A percentile compares a stretch with the other conserved stretches of the same genome.
These are phyloP conservation scores for Siniperca knerii DNA, from an alignment of 2,113 vertebrate species.

Conservation along the genomic window DNA sequence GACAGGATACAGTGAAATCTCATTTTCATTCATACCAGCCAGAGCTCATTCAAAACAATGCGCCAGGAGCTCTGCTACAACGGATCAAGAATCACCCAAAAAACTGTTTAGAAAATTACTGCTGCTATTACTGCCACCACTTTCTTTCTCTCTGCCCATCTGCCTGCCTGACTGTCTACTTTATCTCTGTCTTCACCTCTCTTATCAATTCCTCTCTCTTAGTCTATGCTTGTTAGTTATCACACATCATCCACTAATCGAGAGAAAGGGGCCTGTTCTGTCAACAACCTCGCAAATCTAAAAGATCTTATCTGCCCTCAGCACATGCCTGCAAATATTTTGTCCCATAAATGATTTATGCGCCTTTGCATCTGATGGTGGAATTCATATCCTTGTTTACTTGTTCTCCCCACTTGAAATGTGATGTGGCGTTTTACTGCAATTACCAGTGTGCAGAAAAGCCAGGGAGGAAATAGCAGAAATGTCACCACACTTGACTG, in stretches of 20 bases:
- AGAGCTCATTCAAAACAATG: constrained; percentile 65
- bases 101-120: constrained; percentile 37
- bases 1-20: constrained; percentile 71
- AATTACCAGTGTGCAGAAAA: constrained; percentile 65
- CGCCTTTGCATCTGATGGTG: constrained; percentile 52
- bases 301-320: constrained; percentile 62
- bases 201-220: constrained; percentile 47
- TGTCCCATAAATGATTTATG: constrained; percentile 70
- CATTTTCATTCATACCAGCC: constrained; percentile 66
- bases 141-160: constrained; percentile 42
- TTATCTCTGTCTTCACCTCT: constrained; percentile 40
- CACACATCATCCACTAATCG: constrained; percentile 54
- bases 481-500: constrained; percentile 71
- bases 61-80: constrained; percentile 33
- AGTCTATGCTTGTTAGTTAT: constrained; percentile 41
- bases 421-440: constrained; percentile 47
- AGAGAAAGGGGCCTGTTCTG: constrained; percentile 50
- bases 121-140: not conserved
- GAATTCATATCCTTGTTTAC: constrained; percentile 72
- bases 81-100: constrained; percentile 46
- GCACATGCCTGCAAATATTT: constrained; percentile 72
- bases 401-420: constrained; percentile 50
- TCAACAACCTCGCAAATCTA: constrained; percentile 66
- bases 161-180: not conserved
- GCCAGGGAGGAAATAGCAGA: constrained; percentile 62